Evolutionary conservation across 23 tunicate genomes (phyloP).

Genomic region (Phallusia fumigata): DNA sequence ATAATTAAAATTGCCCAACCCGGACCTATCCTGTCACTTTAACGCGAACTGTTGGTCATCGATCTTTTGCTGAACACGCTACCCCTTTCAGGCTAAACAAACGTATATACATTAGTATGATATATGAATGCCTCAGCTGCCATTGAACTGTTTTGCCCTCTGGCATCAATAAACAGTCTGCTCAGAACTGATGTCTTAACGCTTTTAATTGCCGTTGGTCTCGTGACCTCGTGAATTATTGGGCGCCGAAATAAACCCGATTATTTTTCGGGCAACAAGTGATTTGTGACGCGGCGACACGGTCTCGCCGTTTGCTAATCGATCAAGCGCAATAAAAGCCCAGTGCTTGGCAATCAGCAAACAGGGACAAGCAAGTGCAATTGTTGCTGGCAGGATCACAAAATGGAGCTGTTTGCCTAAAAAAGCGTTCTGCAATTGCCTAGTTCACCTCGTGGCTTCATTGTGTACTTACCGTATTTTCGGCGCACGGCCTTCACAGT

Average conservation of each 20-base stretch:
- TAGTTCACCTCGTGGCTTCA: too few relatives aligned
- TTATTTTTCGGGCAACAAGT: neutral
- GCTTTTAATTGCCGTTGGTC: neutral
- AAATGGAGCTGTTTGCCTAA: too few relatives aligned
- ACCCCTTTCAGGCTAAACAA: too few relatives aligned
- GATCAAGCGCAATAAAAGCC: constrained; percentile 8
- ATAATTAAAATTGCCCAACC: too few relatives aligned
- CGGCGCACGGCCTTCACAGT: constrained; percentile 21
- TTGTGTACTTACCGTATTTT: constrained; percentile 35
- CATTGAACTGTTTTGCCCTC: neutral
- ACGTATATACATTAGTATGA: too few relatives aligned
- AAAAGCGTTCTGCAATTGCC: too few relatives aligned
- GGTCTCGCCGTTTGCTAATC: neutral
- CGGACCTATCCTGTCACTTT: too few relatives aligned
- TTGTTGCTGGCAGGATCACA: too few relatives aligned
- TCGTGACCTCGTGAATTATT: constrained; percentile 5
- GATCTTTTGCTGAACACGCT: too few relatives aligned
- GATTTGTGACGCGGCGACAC: neutral
- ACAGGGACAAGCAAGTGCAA: too few relatives aligned
- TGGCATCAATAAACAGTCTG: neutral
- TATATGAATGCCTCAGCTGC: too few relatives aligned
- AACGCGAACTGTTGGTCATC: too few relatives aligned
- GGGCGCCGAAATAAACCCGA: neutral
- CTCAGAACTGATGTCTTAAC: neutral
- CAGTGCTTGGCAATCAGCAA: neutral